phyloP scores from a whole-genome alignment of 2,797 vertebrate species.

The Fistularia commersonii region DNA sequence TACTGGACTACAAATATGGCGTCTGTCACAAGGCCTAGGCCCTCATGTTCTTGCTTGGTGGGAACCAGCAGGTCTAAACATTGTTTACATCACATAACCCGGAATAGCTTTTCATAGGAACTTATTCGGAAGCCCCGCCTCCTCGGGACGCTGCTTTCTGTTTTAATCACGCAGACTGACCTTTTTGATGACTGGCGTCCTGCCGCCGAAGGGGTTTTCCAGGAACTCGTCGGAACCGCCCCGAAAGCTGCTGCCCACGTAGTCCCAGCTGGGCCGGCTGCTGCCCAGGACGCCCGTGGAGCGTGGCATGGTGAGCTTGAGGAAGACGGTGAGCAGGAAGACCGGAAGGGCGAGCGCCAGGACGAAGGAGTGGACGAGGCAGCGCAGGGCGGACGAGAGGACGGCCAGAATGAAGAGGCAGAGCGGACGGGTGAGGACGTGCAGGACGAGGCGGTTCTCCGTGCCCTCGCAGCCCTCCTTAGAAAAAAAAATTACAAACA shows the following conservation, averaged over 20 bases:
- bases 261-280: slow-evolving; percentile 76
- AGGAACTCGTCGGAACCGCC: slow-evolving; percentile 62
- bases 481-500: not conserved
- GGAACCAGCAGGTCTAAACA: no score
- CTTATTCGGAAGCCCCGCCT: no score
- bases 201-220: slow-evolving; percentile 65
- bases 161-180: no score
- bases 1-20: no score
- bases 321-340: slow-evolving; percentile 79
- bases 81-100: no score
- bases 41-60: no score
- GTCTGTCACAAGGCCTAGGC: no score
- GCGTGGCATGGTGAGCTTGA: slow-evolving; percentile 84
- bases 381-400: slow-evolving; percentile 82
- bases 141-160: no score
- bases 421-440: slow-evolving; percentile 82
- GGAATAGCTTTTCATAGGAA: no score
- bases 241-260: slow-evolving; percentile 73
- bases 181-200: slow-evolving; percentile 45
- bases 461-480: slow-evolving; percentile 86
- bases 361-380: slow-evolving; percentile 84
- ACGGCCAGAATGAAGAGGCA: slow-evolving; percentile 84
- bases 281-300: slow-evolving; percentile 76
- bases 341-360: slow-evolving; percentile 84
- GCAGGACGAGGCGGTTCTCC: slow-evolving; percentile 86